Conservation (phyloP, 2,888 invertebrate species). For the Apamea monoglypha region DNA sequence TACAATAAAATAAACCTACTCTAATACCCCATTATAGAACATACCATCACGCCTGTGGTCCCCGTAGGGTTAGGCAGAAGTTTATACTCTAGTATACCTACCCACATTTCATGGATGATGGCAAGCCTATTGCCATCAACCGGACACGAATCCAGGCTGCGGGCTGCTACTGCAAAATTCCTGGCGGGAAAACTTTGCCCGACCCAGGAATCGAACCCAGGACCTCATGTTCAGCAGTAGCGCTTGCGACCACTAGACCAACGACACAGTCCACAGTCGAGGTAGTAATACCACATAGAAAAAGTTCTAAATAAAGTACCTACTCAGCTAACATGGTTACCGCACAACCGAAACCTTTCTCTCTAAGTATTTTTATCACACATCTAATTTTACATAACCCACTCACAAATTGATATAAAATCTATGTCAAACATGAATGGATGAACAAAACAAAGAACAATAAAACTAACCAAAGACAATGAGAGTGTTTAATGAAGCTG, state of each 20-base stretch:
- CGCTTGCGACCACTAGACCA: not conserved
- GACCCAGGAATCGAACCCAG: not conserved
- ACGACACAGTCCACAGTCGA: not conserved
- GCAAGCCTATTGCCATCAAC: too few species aligned
- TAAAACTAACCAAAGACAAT: constrained; percentile 56
- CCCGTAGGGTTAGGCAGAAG: not conserved
- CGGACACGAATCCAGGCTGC: too few species aligned
- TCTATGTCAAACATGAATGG: constrained; percentile 53
- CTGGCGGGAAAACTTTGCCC: not conserved
- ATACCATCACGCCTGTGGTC: not conserved
- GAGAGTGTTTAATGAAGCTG: constrained; percentile 49
- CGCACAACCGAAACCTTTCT: constrained; percentile 18
- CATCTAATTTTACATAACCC: constrained; percentile 50
- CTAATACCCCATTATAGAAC: not conserved
- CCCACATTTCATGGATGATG: too few species aligned
- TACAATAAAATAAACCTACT: not conserved
- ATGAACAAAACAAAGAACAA: constrained; percentile 53
- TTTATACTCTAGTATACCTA: too few species aligned
- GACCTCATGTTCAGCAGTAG: not conserved
- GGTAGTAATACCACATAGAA: not conserved
- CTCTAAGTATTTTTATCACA: constrained; percentile 3
- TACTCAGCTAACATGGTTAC: constrained; percentile 11
- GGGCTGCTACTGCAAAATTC: too few species aligned
- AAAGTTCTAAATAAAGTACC: not conserved
- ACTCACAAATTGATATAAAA: constrained; percentile 44